Evolutionary conservation across 2,888 invertebrate species (phyloP).

Genomic region (Dicycla oo): DNA sequence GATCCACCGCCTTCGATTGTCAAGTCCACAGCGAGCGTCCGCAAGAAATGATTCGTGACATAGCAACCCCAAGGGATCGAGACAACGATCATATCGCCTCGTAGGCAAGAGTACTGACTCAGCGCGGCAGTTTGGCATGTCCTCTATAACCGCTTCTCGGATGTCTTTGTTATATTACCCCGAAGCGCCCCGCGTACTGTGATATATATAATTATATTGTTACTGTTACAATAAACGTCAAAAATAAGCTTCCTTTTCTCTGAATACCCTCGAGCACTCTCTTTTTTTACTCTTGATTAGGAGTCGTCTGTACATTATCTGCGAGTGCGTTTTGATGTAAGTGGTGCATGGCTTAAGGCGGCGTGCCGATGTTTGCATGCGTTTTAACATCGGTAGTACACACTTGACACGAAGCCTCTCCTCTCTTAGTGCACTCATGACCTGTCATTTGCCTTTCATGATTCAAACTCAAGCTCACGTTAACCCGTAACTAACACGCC

Average conservation of each 20-base stretch:
- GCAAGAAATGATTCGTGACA: conserved; percentile 85
- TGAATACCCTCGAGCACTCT: conserved; percentile 80
- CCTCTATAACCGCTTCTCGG: conserved; percentile 80
- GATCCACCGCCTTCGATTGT: conserved; percentile 89
- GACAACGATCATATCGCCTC: conserved; percentile 77
- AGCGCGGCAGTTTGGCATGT: conserved; percentile 78
- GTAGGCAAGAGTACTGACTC: conserved; percentile 80
- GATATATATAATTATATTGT: conserved; percentile 87
- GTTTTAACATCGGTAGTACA: conserved; percentile 78
- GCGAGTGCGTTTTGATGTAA: conserved; percentile 82
- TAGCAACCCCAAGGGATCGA: conserved; percentile 73
- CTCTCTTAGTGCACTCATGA: conserved; percentile 75
- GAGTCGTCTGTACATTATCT: conserved; percentile 75
- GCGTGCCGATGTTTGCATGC: conserved; percentile 85
- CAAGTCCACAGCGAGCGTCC: conserved; percentile 88
- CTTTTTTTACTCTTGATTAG: conserved; percentile 76
- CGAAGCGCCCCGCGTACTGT: conserved; percentile 91
- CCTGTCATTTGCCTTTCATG: conserved; percentile 66
- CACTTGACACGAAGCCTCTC: conserved; percentile 67
- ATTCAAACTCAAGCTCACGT: conserved; percentile 68
- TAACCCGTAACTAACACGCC: conserved; percentile 67
- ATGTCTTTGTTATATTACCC: conserved; percentile 80
- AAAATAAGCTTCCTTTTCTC: conserved; percentile 81
- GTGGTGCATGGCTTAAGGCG: conserved; percentile 89
- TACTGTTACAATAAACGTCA: conserved; percentile 89